phyloP scores from a whole-genome alignment of 2,113 vertebrate species.

The Gambusia affinis region DNA sequence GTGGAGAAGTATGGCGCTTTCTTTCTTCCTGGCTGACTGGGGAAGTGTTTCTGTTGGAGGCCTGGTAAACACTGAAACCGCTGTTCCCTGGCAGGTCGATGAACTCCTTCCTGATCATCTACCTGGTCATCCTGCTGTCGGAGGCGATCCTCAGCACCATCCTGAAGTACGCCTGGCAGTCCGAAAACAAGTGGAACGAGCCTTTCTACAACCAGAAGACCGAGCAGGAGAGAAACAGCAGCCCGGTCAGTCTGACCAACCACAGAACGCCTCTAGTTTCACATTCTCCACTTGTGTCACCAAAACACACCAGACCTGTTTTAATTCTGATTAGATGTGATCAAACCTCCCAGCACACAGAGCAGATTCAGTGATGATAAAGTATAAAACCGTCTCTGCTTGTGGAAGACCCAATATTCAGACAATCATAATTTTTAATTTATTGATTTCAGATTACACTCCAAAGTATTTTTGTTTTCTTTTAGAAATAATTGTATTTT shows the following conservation, averaged over 20 bases:
- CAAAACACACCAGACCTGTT: background rate
- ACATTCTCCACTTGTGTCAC: background rate
- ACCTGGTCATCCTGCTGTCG: slow-evolving; percentile 92
- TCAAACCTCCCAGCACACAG: background rate
- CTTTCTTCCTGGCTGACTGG: background rate
- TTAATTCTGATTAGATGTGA: slow-evolving; percentile 1
- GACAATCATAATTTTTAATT: background rate
- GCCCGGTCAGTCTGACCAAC: slow-evolving; percentile 65
- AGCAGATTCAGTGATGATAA: slow-evolving; percentile 44
- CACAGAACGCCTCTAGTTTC: background rate
- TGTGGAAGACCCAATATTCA: accelerated
- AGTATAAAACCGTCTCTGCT: slow-evolving; percentile 3
- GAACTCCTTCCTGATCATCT: slow-evolving; percentile 98
- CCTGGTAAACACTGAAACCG: background rate
- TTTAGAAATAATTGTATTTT: background rate
- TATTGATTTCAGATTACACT: too few species aligned
- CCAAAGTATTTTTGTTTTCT: background rate
- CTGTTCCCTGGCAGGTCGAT: slow-evolving; percentile 86
- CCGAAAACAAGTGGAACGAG: slow-evolving; percentile 92
- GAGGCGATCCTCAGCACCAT: slow-evolving; percentile 97
- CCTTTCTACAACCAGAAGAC: slow-evolving; percentile 97
- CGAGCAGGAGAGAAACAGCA: slow-evolving; percentile 94
- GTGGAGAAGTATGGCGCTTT: slow-evolving; percentile 92
- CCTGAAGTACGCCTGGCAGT: slow-evolving; percentile 95
- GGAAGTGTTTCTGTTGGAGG: background rate